Evolutionary conservation across 2,888 invertebrate species (phyloP).

Genomic region (Chymomyza fuscimana): DNA sequence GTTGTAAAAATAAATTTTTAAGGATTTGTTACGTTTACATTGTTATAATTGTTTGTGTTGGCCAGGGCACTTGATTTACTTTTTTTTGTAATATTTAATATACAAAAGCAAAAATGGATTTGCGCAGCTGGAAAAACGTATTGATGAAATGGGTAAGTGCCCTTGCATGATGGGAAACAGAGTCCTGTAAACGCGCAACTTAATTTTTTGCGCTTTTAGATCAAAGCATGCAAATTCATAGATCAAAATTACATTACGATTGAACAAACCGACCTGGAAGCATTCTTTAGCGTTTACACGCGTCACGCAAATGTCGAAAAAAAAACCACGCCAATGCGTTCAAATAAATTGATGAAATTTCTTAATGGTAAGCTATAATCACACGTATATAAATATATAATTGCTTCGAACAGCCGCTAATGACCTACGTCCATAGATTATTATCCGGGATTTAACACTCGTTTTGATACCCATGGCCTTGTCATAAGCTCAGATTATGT

Average conservation of each 20-base stretch:
- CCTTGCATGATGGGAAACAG: neutral
- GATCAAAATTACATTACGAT: constrained; percentile 58
- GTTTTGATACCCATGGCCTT: constrained; percentile 58
- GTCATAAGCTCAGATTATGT: constrained; percentile 71
- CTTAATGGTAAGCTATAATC: constrained; percentile 58
- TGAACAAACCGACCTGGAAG: constrained; percentile 75
- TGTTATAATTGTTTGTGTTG: too few relatives aligned
- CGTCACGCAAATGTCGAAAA: constrained; percentile 28
- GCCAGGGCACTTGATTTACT: too few relatives aligned
- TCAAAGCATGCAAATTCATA: constrained; percentile 67
- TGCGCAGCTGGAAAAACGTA: constrained; percentile 64
- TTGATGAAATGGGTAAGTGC: constrained; percentile 70
- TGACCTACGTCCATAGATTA: neutral
- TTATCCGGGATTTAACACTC: constrained; percentile 52
- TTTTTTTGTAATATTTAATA: neutral
- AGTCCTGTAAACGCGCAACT: neutral
- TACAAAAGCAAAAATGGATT: constrained; percentile 45
- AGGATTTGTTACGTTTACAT: too few relatives aligned
- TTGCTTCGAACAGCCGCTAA: neutral
- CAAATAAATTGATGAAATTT: constrained; percentile 49
- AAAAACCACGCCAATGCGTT: neutral
- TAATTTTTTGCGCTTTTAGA: constrained; percentile 44
- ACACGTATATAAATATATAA: neutral
- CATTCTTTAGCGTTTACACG: constrained; percentile 64
- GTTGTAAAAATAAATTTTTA: too few relatives aligned